Base-by-base conservation (phyloP, 2,888 invertebrate species). In the Caradrina kadenii region DNA sequence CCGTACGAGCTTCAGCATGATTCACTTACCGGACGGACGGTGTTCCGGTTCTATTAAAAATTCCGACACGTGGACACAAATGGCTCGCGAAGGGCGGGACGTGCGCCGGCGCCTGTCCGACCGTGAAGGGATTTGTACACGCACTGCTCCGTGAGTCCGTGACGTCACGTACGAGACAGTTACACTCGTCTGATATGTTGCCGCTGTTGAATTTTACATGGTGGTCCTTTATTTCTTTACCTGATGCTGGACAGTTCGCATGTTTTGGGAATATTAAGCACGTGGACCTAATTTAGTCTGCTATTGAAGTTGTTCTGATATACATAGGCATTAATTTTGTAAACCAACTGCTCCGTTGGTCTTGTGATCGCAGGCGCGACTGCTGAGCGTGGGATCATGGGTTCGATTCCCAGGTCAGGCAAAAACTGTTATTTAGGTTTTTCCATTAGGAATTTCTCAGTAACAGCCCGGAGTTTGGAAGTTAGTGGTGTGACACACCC, bases 31-130 rank as follows among this genome's bases (percentile, higher is more conserved):
- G 75, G 66, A 70, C 62, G 73, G 68, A 69, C 69, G 66, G 55
- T 76, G 74, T 83, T 76, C 78, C 74, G 75, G 76, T 80, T 72
- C 83, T 87, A 89, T 89, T 89, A 87, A 85, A 88, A 88, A 89
- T 88, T 88, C 88, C 88, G 63, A 66, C 85, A 82, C 88, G 87
- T 83, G 83, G 78, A 72, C 79, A 80, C 78, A 82, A 77, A 78
- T 68, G 81, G 78, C 63, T 81, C 76, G 69, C 79, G 78, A 80
- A 83, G 81, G 73, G 73, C 69, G 66, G 68, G 60, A 76, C 83
- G 83, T 85, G 83, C 85, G 81, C 83, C 63, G 83, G 83, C 83
- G 83, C 81, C 73, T 74, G 54, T 31, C 50, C 63, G 69, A 13
- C 73, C 73, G 75, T 73, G 73, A 68, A 78, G 75, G 73, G 81